A percentile compares a stretch with the other conserved stretches of the same genome.
Conservation (phyloP, 2,888 invertebrate species). For the Argyresthia goedartella region DNA sequence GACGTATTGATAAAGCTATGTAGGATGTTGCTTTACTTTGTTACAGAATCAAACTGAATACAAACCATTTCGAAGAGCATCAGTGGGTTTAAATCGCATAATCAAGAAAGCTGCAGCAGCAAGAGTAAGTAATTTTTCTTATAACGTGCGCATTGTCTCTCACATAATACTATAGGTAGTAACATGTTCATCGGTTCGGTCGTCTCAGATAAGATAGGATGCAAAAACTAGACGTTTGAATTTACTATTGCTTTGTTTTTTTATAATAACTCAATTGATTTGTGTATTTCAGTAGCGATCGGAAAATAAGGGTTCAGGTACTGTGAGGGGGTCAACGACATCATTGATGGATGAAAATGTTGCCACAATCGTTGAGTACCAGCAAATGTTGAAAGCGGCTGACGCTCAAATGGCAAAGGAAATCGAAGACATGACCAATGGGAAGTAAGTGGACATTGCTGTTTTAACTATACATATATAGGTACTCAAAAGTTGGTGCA, state of each 20-base stretch:
- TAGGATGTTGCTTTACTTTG: constrained; percentile 11
- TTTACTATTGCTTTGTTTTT: no score
- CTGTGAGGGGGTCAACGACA: constrained; percentile 31
- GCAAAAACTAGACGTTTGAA: no score
- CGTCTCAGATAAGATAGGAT: no score
- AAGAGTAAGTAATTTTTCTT: constrained; percentile 14
- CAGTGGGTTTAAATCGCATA: constrained; percentile 57
- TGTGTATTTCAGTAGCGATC: constrained; percentile 56
- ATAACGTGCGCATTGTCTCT: neutral
- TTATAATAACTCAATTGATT: no score
- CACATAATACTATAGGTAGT: no score
- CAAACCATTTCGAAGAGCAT: constrained; percentile 54
- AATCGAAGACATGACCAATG: constrained; percentile 87
- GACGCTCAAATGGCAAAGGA: constrained; percentile 84
- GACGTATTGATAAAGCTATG: neutral
- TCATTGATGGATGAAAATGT: constrained; percentile 78
- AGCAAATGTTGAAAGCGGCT: constrained; percentile 76
- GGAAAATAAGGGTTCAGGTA: constrained; percentile 42
- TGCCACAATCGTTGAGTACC: constrained; percentile 64
- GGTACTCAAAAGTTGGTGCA: no score
- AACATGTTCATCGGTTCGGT: no score
- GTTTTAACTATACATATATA: no score
- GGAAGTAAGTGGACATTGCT: constrained; percentile 59
- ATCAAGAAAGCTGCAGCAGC: constrained; percentile 28
- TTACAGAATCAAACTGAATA: constrained; percentile 44